Evolutionary conservation across 2,888 invertebrate species (phyloP), one percentile per base, ranked within the genome.

Genomic region (Yponomeuta evonymella): DNA sequence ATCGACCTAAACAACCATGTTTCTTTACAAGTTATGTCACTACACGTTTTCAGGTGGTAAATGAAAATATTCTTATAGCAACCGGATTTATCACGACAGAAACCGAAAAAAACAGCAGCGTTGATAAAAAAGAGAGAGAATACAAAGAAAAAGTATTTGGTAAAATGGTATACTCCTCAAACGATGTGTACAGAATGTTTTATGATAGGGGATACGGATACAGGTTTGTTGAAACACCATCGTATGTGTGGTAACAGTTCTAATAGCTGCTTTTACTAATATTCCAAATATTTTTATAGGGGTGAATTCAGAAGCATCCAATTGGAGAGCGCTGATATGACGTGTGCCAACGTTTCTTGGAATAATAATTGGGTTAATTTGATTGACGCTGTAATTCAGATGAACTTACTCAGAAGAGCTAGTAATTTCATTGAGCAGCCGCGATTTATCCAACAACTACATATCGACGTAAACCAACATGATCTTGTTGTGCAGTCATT

Each of bases 361-460:
- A 88, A 90, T 33, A 93, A 93, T 72, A 95, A 95, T 80, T 97
- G 96, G 96, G 93, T 95, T 1, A 93, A 95, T 15, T 95, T 96
- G 78, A 88, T 97, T 79, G 96, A 97, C 83, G 94, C 95, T 0
- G 94, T 97, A 93, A 85, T 97, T 48, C 96, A 97, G 85, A 94
- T 95, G 75, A 89, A 93, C 67, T 93, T 96, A 12, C 76, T 96
- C 30, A 91, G 93, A 36, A 86, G 93, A 70, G 92, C 93, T 67
- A 88, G 93, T 1, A 91, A 94, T 71, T 89, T 93, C 2, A 85
- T 95, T 1, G 85, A 93, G 72, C 85, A 95, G 12, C 96, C 96
- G 0, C 30, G 65, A 29, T 70, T 65, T 29, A 65, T 70, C 23
- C 58, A 64, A 29, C 12, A 36, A 11, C 12, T 70, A 5, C 2